Evolutionary conservation across 2,888 invertebrate species (phyloP), one percentile per base, ranked within the genome.

Genomic region (Meteorus cinctellus): DNA sequence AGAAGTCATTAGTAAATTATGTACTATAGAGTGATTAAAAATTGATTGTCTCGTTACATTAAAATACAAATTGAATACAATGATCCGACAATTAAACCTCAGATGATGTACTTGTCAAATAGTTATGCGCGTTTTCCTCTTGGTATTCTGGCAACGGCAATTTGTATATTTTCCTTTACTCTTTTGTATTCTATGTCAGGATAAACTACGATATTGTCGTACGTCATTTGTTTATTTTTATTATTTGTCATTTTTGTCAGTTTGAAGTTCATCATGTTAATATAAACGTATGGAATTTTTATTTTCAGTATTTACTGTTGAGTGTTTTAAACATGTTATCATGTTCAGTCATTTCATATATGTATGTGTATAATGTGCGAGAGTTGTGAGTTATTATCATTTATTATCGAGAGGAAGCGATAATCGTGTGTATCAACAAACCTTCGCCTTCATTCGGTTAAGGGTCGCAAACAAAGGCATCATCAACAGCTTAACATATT

Each of bases 351-450:
- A 48, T 41, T 41, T 41, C 12, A 41, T 41, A 41, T 48, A 4
- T 48, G 14, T n/a, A 2, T 24, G n/a, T 19, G 19, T 55, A 55
- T 19, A 19, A 1, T 67, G 51, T 48, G 36, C 45, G 19, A 29
- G 60, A 75, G 51, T 41, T 70, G 55, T 75, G 48, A 67, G 36
- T 65, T 36, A 55, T 75, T 66, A 75, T 66, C 59, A 62, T 55
- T 75, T 27, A 71, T 71, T 75, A 75, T 75, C 71, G 36, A 63
- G 45, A 70, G 59, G 36, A 65, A 41, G 66, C 65, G 75, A 66
- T 75, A 71, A 75, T 45, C 16, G n/a, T 14, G 59, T 66, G 31
- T 41, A 59, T 66, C 65, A 75, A 75, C 55, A 75, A 75, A 75
- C 71, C 75, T 60, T 71, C 55, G 55, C 59, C n/a, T 51, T 71